Evolutionary conservation across 1,140 invertebrate genomes (phyloP).

Genomic region (Acromyrmex heyeri): DNA sequence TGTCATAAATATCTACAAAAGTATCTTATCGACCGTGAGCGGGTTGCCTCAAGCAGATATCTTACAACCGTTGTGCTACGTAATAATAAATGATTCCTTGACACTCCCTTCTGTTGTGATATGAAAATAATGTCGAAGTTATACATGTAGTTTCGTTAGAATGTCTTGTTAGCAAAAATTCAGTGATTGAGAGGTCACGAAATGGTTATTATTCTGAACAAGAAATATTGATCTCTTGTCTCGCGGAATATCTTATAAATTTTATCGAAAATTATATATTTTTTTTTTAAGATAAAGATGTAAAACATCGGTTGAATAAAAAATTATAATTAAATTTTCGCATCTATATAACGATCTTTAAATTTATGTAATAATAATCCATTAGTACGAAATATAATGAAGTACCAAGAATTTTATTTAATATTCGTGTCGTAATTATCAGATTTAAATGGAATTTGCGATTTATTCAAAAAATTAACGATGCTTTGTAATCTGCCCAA

Average conservation of each 20-base stretch:
- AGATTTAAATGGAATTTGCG: neutral
- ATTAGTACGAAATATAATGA: neutral
- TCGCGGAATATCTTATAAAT: neutral
- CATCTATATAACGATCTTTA: neutral
- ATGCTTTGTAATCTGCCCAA: neutral
- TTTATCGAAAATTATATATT: neutral
- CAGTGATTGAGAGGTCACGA: neutral
- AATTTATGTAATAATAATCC: constrained; percentile 2
- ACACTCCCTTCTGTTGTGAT: constrained; percentile 6
- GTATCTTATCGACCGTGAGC: constrained; percentile 26
- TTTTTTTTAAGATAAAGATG: neutral
- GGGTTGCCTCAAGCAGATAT: neutral
- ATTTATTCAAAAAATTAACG: constrained; percentile 1
- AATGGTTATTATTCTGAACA: neutral
- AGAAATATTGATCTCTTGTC: neutral
- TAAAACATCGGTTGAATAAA: neutral
- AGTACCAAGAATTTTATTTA: neutral
- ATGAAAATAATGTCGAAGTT: constrained; percentile 33
- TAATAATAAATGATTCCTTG: constrained; percentile 38
- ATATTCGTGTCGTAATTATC: neutral
- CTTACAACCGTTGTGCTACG: constrained; percentile 27
- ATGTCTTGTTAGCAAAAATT: constrained; percentile 9
- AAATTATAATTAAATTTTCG: neutral
- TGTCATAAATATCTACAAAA: constrained; percentile 44
- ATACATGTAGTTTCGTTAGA: neutral